Conservation (phyloP, 2,113 vertebrate species). For the Nestor notabilis region DNA sequence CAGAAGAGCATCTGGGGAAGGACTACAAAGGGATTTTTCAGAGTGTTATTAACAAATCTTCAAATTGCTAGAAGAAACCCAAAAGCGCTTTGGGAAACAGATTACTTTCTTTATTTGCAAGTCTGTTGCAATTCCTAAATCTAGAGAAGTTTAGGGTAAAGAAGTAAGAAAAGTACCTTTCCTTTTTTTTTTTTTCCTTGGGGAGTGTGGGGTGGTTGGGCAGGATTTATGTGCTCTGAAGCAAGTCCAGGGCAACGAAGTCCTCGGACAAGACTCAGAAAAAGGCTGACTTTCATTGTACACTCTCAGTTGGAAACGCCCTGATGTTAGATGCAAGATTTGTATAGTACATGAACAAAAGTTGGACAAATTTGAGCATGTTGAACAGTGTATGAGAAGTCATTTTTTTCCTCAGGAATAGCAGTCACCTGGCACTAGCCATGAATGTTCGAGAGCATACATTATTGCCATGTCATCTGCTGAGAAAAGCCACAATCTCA, state of each 20-base stretch:
- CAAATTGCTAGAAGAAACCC: background rate
- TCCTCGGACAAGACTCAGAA: background rate
- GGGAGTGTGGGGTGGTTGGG: fast-evolving
- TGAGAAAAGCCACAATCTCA: background rate
- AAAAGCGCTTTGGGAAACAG: background rate
- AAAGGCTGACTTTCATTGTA: background rate
- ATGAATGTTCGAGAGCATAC: background rate
- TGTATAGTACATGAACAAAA: background rate
- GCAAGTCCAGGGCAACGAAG: background rate
- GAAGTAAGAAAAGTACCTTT: background rate
- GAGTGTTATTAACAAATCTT: background rate
- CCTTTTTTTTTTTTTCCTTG: background rate
- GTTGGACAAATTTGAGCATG: background rate
- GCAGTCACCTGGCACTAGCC: background rate
- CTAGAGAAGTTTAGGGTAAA: background rate
- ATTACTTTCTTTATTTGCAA: background rate
- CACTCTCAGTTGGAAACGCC: background rate
- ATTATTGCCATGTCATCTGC: background rate
- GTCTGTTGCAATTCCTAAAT: background rate
- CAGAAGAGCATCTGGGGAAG: background rate
- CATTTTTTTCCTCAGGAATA: background rate
- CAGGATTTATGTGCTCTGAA: background rate
- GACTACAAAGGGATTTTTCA: background rate
- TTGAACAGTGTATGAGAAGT: background rate
- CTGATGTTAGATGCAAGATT: background rate